Base-by-base conservation (phyloP, 2,888 invertebrate species). In the Acleris emargana region DNA sequence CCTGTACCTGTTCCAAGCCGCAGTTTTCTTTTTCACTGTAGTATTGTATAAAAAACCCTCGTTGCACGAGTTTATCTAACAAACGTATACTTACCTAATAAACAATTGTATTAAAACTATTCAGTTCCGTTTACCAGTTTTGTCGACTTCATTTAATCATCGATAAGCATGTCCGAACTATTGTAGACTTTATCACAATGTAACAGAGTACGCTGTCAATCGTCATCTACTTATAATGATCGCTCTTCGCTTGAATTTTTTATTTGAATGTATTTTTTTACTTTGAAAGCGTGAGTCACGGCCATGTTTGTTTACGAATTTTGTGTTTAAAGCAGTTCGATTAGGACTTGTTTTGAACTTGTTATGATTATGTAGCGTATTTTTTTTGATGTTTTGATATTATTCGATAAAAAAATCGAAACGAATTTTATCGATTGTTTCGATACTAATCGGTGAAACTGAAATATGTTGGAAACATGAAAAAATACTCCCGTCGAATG, bases 191-290 rank as follows among this genome's bases (percentile, higher is more conserved):
- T 63, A 38, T 47, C 4, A 38, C 52, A 52, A 58, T 13, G 7
- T 0, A 11, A 20, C 32, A 63, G 57, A 38, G 63, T 45, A 17
- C 13, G 17, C 20, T 52, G 6, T 63, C 22, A 32, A 32, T 52
- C 17, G 4, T 13, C 58, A 45, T 22, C 17, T 16, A n/a, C 22
- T 32, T 52, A 51, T 32, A 25, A 38, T 52, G 52, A 52, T 38
- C 45, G 42, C 47, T 45, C 54, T 43, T 18, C 47, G 62, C 59
- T 58, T 70, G 54, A 66, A 69, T 69, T 66, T 68, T 69, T 61
- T 53, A 69, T 43, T 53, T 60, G 58, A 16, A 62, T 62, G 57
- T 63, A 63, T 62, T 57, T 49, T 32, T 53, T 52, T 28, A 45
- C 51, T 45, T 47, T 58, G 45, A 47, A 52, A 51, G 28, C 42